Base-by-base conservation (phyloP, 2,113 vertebrate species). In the Paratilapia polleni region DNA sequence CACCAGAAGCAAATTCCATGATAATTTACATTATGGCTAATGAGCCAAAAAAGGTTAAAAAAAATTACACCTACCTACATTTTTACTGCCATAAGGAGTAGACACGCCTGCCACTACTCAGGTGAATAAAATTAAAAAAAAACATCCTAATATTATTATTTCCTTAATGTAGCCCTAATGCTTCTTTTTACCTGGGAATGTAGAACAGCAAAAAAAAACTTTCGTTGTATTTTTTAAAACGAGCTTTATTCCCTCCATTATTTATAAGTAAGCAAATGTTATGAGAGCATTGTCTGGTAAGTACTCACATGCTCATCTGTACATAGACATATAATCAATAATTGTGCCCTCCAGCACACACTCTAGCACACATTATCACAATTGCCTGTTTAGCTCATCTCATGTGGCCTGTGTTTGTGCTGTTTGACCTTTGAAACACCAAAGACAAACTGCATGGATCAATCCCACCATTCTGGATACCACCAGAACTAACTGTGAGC, bases 281-380 rank as follows among this genome's bases (percentile, higher is more conserved):
- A 57, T 28, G 38, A 34, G 47, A 64, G 61, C 26, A 17, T 5
- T 54, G 73, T 43, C 81, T 73, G 26, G 11, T 66, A 68, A 80
- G 26, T 19, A 61, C 34, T 81, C 60, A 78, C 81, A 76, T 68
- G 80, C 24, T 75, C 59, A 24, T 76, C 19, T 70, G 64, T n/a
- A 78, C 73, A 81, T 47, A 60, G 70, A 77, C 80, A 76, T 49
- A 31, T n/a, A 56, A 57, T 82, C 82, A 87, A 83, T 86, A 87
- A 70, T 64, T 81, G 17, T 70, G 73, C 22, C 38, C 58, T 75
- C 26, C 54, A 64, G 52, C 14, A 75, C 41, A 52, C 11, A 77
- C 54, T 80, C 64, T 60, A 8, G 77, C 81, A 74, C 62, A 64
- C 52, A 38, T 76, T 75, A 78, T 82, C 79, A 61, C 19, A 26